Base-by-base conservation (phyloP, 1,140 invertebrate species). In the Drosophila truncata region DNA sequence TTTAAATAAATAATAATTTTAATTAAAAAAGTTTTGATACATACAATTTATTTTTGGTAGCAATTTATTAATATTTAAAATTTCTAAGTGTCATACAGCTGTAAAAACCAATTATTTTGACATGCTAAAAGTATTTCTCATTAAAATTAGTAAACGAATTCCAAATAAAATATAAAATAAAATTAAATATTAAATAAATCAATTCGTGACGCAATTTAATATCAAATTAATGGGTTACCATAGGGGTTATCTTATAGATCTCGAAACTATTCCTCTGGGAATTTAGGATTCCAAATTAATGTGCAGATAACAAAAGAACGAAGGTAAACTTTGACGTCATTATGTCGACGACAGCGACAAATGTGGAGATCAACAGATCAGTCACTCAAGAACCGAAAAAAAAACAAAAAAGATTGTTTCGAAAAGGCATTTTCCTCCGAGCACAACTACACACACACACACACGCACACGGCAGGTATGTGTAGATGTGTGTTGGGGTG, bases 361-460 rank as follows among this genome's bases (percentile, higher is more conserved):
- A 87, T 86, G 84, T 72, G 54, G 65, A 90, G 78, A 88, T 88
- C 84, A 90, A 84, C 83, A 81, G 78, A 86, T 88, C 85, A 78
- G 49, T 90, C 82, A 78, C 77, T 80, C 77, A 50, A 62, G 63
- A 73, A 70, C 74, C 63, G 41, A 65, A 77, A 80, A 64, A 46
- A 87, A 82, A 77, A 80, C 61, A 46, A 87, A 82, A 76, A 47
- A 67, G 33, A 69, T 50, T 70, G 75, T 87, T 86, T 77, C 41
- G 49, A 82, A 78, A 90, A 90, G 81, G 59, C 81, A 88, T 88
- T 84, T 88, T 88, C 80, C 23, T 54, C 18, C 23, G 44, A 66
- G 18, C 55, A 57, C 57, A 60, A 60, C 25, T 57, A 27, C 62
- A 46, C 57, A 60, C 31, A 63, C 50, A 44, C 16, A 33, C 27